Base-by-base conservation (phyloP, 1,140 invertebrate genomes). In the Hycleus cichorii region DNA sequence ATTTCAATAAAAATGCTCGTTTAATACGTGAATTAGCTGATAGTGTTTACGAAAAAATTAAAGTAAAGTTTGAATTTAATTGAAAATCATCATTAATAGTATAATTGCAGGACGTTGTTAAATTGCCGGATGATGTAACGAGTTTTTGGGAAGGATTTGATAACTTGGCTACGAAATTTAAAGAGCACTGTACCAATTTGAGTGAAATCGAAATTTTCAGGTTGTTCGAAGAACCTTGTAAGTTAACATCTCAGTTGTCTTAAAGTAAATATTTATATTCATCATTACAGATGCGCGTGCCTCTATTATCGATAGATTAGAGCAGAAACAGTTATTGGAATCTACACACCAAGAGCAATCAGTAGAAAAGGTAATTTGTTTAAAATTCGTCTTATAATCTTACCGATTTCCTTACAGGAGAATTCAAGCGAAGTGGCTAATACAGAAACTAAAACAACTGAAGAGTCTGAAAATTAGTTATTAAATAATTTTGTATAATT, bases 1-100 rank as follows among this genome's bases (percentile, higher is more conserved):
- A 72, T 43, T 90, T 90, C 67, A 78, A 80, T 57, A 76, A 79
- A 60, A 83, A 87, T 64, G 85, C 87, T 3, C 75, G 81, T 61
- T 69, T 77, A 57, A 87, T 90, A 45, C 74, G 87, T 58, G 74
- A 78, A 50, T 84, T 83, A 62, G 86, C 88, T 7, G 55, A 60
- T 57, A 44, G 54, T 25, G 53, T 65, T 25, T 62, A 63, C 57
- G 53, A 58, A 39, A 67, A 63, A 57, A 60, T 69, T 50, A 64
- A 57, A 52, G 50, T 55, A 32, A 67, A 54, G 44, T 42, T 54
- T 48, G 4, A 18, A 18, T 10, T 12, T 39, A 8, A 24, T 4
- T 7, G 48, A 44, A 24, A 59, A 47, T 54, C 54, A 45, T 25
- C 57, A 48, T 47, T 50, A 44, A 45, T 10, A 46, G 12, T 47